Conservation (phyloP, 2,888 invertebrate species). For the Tenthredo distinguenda region DNA sequence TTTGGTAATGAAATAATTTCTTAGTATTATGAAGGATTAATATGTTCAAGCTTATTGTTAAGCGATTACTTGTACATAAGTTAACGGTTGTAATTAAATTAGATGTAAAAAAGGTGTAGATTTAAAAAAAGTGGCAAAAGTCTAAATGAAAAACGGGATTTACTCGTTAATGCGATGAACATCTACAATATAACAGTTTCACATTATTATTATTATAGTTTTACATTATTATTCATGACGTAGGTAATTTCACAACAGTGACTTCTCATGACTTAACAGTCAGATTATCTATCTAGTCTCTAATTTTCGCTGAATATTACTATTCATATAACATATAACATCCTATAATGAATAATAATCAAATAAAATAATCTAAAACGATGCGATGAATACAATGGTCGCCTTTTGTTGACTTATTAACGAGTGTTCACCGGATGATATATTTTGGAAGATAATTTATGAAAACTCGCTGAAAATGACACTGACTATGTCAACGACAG, state of each 20-base stretch:
- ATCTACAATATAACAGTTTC: slow-evolving; percentile 16
- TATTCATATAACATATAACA: background rate
- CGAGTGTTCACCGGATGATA: background rate
- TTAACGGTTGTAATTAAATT: background rate
- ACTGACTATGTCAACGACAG: slow-evolving; percentile 8
- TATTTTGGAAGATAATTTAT: background rate
- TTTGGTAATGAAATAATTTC: background rate
- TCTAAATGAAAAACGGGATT: slow-evolving; percentile 25
- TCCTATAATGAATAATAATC: background rate
- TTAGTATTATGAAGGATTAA: background rate
- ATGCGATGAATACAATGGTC: background rate
- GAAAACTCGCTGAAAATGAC: slow-evolving; percentile 16
- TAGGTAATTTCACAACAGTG: slow-evolving; percentile 13
- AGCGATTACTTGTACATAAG: background rate
- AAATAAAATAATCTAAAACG: slow-evolving; percentile 1
- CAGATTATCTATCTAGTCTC: slow-evolving; percentile 11
- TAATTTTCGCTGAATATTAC: slow-evolving; percentile 14
- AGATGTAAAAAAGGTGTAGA: background rate
- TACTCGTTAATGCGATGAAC: slow-evolving; percentile 38
- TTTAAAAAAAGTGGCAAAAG: background rate
- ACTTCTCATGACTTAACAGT: background rate
- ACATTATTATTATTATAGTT: slow-evolving; percentile 7
- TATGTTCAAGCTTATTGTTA: background rate
- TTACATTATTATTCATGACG: slow-evolving; percentile 10
- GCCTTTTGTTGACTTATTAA: background rate